Evolutionary conservation across 1,140 invertebrate species (phyloP).

Genomic region (Musca domestica): DNA sequence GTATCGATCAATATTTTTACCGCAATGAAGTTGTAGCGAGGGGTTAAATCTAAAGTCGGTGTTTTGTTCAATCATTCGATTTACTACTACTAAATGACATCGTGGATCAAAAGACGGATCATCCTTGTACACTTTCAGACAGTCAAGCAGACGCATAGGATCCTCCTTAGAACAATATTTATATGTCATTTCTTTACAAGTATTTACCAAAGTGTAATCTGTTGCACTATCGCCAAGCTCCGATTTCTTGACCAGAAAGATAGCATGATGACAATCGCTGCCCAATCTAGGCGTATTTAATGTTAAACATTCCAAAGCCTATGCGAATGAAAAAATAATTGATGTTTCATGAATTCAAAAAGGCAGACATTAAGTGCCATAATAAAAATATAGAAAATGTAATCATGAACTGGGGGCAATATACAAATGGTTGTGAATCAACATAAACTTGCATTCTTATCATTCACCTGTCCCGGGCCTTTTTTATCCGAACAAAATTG

Average conservation of each 20-base stretch:
- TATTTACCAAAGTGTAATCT: constrained; percentile 80
- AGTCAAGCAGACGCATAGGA: constrained; percentile 67
- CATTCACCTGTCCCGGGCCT: constrained; percentile 74
- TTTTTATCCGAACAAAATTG: constrained; percentile 70
- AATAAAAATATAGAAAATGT: neutral
- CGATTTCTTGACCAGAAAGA: constrained; percentile 81
- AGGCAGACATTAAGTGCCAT: neutral
- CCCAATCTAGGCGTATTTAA: constrained; percentile 67
- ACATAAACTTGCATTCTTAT: constrained; percentile 23
- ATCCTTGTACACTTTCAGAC: constrained; percentile 75
- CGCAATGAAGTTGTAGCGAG: constrained; percentile 75
- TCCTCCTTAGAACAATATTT: constrained; percentile 73
- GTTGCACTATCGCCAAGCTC: constrained; percentile 81
- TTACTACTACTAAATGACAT: constrained; percentile 82
- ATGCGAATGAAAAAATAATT: constrained; percentile 33
- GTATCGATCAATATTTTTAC: constrained; percentile 69
- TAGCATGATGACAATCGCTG: constrained; percentile 69
- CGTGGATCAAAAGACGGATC: constrained; percentile 78
- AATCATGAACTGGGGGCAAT: neutral
- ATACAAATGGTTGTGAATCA: constrained; percentile 17
- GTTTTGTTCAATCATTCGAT: constrained; percentile 89
- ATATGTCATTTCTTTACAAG: constrained; percentile 81
- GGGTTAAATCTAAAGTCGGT: constrained; percentile 91
- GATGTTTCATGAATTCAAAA: neutral
- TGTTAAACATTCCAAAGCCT: constrained; percentile 87